A percentile compares a stretch with the other conserved stretches of the same genome.
phyloP scores from a whole-genome alignment of 2,888 invertebrate genomes.

The Clitarchus hookeri region DNA sequence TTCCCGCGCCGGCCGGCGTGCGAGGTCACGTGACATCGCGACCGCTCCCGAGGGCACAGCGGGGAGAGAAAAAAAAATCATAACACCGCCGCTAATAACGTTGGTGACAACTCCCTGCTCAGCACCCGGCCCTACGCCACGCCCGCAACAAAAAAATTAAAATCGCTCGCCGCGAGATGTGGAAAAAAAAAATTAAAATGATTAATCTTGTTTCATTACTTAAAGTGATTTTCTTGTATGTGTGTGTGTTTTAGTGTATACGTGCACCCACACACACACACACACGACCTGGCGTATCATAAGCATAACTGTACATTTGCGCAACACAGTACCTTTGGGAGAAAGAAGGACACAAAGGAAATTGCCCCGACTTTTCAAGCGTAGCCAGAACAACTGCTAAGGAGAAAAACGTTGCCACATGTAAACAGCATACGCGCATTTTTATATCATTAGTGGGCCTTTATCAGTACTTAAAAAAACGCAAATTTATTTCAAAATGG shows the following conservation, averaged over 20 bases:
- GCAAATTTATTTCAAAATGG: too few relatives aligned
- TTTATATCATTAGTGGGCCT: too few relatives aligned
- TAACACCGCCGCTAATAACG: background rate
- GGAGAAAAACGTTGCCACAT: too few relatives aligned
- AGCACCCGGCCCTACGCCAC: background rate
- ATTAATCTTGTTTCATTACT: constrained; percentile 21
- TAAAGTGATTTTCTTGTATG: constrained; percentile 17
- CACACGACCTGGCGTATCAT: background rate
- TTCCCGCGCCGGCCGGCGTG: background rate
- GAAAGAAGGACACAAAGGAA: background rate
- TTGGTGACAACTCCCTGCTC: background rate
- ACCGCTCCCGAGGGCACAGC: background rate
- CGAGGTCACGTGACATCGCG: background rate
- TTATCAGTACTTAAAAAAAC: too few relatives aligned
- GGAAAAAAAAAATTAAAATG: constrained; percentile 11
- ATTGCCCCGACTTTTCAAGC: background rate
- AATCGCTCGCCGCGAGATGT: background rate
- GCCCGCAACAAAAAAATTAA: background rate
- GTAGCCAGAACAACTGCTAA: background rate
- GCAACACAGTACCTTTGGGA: background rate
- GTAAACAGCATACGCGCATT: too few relatives aligned
- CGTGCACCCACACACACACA: background rate
- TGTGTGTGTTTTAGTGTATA: background rate
- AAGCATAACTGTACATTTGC: constrained; percentile 23
- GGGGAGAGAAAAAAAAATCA: background rate